phyloP scores from a whole-genome alignment of 2,888 invertebrate species.

The Drosophila ustulata region DNA sequence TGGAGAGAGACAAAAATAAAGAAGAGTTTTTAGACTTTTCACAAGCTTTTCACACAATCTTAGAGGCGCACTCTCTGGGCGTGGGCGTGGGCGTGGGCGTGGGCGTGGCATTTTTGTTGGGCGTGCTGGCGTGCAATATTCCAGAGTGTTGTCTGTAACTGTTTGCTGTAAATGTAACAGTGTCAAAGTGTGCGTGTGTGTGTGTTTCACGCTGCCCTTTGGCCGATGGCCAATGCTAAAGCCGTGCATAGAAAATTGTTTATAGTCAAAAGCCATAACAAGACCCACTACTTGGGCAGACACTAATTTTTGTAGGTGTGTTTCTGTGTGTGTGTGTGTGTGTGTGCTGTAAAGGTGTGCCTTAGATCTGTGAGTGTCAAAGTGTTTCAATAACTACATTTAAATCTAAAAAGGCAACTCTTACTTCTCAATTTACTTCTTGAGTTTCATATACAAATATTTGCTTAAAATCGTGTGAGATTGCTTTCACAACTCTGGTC shows the following conservation, averaged over 20 bases:
- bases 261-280: conserved; percentile 58
- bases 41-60: conserved; percentile 52
- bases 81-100: conserved; percentile 43
- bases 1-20: conserved; percentile 45
- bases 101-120: conserved; percentile 36
- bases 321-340: neutral
- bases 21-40: conserved; percentile 51
- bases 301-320: conserved; percentile 33
- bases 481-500: too few relatives aligned
- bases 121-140: conserved; percentile 57
- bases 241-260: conserved; percentile 58
- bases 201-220: conserved; percentile 41
- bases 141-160: conserved; percentile 34
- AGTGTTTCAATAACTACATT: neutral
- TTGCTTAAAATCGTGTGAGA: too few relatives aligned
- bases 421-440: too few relatives aligned
- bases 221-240: conserved; percentile 50
- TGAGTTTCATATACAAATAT: too few relatives aligned
- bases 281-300: conserved; percentile 59
- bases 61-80: conserved; percentile 55
- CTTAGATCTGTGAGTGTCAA: neutral
- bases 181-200: conserved; percentile 25
- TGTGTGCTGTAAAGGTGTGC: neutral
- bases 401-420: too few relatives aligned
- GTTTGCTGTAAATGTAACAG: conserved; percentile 32